These are phyloP conservation scores for Lepas anatifera DNA, from an alignment of 2,888 invertebrate species.

Conservation along the genomic window DNA sequence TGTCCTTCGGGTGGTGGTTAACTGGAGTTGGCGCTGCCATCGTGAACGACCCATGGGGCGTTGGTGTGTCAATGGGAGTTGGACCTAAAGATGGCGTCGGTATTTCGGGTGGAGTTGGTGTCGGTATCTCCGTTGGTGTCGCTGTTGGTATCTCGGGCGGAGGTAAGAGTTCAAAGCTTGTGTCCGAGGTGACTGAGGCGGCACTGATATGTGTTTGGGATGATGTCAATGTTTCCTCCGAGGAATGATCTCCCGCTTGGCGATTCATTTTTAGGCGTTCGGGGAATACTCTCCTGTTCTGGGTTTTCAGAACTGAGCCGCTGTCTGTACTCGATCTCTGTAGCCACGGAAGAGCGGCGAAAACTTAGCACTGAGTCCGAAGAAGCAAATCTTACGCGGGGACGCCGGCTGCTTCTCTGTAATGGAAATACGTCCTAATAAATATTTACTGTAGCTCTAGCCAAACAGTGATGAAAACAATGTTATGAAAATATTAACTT, in stretches of 20 bases:
- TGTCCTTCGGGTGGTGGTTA: no score
- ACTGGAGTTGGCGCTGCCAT: no score
- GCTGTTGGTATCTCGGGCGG: background rate
- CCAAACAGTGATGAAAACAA: background rate
- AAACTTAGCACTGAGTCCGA: conserved; percentile 40
- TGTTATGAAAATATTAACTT: background rate
- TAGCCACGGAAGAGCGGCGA: conserved; percentile 39
- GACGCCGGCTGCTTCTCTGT: conserved; percentile 15
- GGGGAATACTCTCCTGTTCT: conserved; percentile 43
- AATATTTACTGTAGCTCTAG: no score
- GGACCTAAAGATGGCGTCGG: background rate
- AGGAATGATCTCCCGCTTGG: no score
- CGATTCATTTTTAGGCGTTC: no score
- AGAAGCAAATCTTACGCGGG: conserved; percentile 37
- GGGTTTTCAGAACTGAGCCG: conserved; percentile 41
- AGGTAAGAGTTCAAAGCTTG: no score
- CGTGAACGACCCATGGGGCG: no score
- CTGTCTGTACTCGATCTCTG: conserved; percentile 40
- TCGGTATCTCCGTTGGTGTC: background rate
- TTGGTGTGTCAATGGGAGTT: no score
- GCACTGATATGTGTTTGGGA: no score
- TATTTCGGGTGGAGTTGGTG: background rate
- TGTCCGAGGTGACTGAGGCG: no score
- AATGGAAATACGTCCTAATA: background rate
- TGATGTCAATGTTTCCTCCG: no score